These are phyloP conservation scores for Himalopsyche kuldschensis DNA, from an alignment of 2,888 invertebrate genomes.

Conservation along the genomic window DNA sequence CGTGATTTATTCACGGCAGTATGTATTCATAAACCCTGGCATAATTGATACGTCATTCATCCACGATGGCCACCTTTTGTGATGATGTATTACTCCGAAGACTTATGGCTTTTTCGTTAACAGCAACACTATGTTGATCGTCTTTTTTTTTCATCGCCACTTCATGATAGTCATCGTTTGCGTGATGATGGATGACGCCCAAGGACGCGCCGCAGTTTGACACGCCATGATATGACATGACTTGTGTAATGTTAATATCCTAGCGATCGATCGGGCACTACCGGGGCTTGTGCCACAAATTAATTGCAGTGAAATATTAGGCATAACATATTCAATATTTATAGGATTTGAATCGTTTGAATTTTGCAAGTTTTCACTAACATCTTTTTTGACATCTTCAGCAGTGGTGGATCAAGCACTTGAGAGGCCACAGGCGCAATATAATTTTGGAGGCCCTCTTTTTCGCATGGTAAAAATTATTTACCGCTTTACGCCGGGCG, in stretches of 20 bases:
- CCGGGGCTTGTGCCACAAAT: not conserved
- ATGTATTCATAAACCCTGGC: not conserved
- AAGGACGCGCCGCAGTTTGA: not conserved
- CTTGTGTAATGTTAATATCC: not conserved
- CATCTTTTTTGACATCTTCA: too few relatives aligned
- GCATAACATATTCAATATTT: too few relatives aligned
- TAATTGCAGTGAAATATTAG: not conserved
- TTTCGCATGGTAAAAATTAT: too few relatives aligned
- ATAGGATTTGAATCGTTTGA: too few relatives aligned
- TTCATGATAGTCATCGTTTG: not conserved
- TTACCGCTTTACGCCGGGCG: too few relatives aligned
- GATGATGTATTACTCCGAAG: not conserved
- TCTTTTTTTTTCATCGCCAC: not conserved
- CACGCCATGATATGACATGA: not conserved
- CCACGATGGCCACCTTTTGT: constrained; percentile 2
- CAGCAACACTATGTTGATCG: not conserved
- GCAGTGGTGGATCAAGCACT: too few relatives aligned
- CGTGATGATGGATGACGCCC: not conserved
- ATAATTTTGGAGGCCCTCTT: too few relatives aligned
- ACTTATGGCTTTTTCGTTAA: not conserved
- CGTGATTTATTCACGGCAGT: not conserved
- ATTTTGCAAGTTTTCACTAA: too few relatives aligned
- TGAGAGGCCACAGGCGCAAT: too few relatives aligned
- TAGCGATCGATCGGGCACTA: not conserved
- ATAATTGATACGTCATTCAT: constrained; percentile 31